Evolutionary conservation across 2,797 vertebrate genomes (phyloP).

Genomic region (Diglossa cyanea): DNA sequence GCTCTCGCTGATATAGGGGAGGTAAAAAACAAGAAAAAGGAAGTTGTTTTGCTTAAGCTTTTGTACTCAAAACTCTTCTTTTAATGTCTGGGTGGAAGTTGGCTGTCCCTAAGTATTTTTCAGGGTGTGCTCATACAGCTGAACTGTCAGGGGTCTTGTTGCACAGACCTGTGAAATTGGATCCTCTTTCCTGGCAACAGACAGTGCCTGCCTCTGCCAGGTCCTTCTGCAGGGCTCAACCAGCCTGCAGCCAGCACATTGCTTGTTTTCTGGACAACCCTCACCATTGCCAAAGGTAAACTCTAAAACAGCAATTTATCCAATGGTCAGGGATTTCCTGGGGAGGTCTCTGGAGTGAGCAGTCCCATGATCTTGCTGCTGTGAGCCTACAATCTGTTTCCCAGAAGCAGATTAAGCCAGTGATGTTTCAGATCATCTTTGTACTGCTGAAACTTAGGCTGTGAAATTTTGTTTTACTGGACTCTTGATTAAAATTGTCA

Average conservation of each 20-base stretch:
- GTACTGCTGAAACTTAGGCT: background rate
- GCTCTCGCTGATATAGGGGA: background rate
- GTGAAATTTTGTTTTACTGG: background rate
- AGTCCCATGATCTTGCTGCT: background rate
- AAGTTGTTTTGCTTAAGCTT: background rate
- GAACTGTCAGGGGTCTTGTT: background rate
- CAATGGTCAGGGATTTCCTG: background rate
- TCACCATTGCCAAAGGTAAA: background rate
- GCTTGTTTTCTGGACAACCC: background rate
- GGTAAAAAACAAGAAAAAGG: fast-evolving
- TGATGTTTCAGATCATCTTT: background rate
- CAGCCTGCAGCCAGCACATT: background rate
- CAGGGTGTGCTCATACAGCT: background rate
- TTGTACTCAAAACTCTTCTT: background rate
- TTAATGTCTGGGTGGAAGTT: background rate
- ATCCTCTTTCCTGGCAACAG: background rate
- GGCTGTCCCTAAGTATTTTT: background rate
- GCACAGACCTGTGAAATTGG: background rate
- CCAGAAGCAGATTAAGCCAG: background rate
- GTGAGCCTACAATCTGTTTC: background rate
- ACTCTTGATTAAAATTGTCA: background rate
- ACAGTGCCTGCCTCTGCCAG: background rate
- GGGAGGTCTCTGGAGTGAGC: background rate
- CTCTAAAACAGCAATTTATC: background rate
- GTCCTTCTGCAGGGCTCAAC: background rate